These are phyloP conservation scores for Toxotes lorentzi DNA, from an alignment of 2,797 vertebrate genomes.

Conservation along the genomic window DNA sequence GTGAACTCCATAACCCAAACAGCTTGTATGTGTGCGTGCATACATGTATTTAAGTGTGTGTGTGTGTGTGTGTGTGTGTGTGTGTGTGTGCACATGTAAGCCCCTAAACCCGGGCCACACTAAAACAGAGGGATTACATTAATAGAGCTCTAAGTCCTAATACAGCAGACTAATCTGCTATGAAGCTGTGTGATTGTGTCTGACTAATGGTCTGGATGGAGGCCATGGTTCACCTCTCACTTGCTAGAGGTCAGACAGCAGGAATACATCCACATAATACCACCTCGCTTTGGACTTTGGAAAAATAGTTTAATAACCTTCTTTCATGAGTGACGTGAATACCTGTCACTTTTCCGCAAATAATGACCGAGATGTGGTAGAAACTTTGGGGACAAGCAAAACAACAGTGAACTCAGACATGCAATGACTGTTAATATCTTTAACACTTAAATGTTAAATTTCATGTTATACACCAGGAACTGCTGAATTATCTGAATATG, in stretches of 20 bases:
- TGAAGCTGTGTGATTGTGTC: slow-evolving; percentile 84
- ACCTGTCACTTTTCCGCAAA: slow-evolving; percentile 18
- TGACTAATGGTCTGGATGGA: slow-evolving; percentile 82
- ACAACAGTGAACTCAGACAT: background rate
- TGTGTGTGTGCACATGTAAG: slow-evolving; percentile 80
- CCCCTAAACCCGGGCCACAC: slow-evolving; percentile 81
- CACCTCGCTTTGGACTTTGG: slow-evolving; percentile 50
- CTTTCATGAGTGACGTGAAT: slow-evolving; percentile 26
- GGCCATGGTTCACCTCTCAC: slow-evolving; percentile 81
- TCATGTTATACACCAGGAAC: slow-evolving; percentile 39
- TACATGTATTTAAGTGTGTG: slow-evolving; percentile 74
- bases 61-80: slow-evolving; percentile 63
- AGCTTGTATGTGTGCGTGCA: slow-evolving; percentile 79
- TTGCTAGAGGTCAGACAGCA: slow-evolving; percentile 79
- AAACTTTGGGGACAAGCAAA: background rate
- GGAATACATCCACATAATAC: slow-evolving; percentile 63
- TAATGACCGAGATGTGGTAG: background rate
- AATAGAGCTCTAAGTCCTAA: slow-evolving; percentile 85
- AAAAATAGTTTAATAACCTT: slow-evolving; percentile 38
- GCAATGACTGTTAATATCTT: background rate
- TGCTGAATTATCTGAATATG: slow-evolving; percentile 53
- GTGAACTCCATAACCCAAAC: slow-evolving; percentile 80
- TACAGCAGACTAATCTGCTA: slow-evolving; percentile 86
- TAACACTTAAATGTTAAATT: slow-evolving; percentile 38
- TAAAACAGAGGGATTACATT: slow-evolving; percentile 88